Evolutionary conservation across 1,140 invertebrate genomes (phyloP), one percentile per base, ranked within the genome.

Genomic region (Theocolax elegans): DNA sequence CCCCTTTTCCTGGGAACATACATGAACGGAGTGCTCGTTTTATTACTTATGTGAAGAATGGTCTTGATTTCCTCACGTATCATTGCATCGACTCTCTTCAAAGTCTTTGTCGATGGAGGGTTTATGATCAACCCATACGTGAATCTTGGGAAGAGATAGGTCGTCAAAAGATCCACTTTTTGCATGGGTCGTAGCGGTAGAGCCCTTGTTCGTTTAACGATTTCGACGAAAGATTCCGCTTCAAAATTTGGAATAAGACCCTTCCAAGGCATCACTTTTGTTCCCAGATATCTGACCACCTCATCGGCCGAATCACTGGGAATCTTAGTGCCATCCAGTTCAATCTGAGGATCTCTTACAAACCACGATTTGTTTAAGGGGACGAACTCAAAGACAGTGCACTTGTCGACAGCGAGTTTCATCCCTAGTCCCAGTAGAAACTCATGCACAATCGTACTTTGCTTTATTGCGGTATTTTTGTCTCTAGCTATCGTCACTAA

Each of bases 321-420:
- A 8, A 59, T 15, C 6, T 12, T 23, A 3, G 3, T 31, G 3
- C 35, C 56, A 1, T 44, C 1, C 13, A 59, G 15, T 9, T 1
- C 1, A 25, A 59, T 40, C 1, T 3, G 15, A 1, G 56, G 56
- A 27, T 59, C 38, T 25, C 25, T 23, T 23, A 44, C 38, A 25
- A 42, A 44, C 38, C 35, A 42, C 2, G 35, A 42, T 15, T 73
- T 75, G 1, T 76, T 72, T 13, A 76, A 70, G 0, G 72, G 74
- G 12, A 75, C 72, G n/a, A 81, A 66, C 1, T 77, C 74, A 0
- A 85, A 44, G 0, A 80, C 70, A 6, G 78, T 65, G 65, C 79
- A 82, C 48, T 87, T 86, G 0, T 40, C 51, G 0, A 74, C 44
- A 42, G 83, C 83, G 0, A 83, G 40, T 0, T 27, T 27, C 3